Conservation (phyloP, 2,113 vertebrate genomes). For the Lucifuga dentata region DNA sequence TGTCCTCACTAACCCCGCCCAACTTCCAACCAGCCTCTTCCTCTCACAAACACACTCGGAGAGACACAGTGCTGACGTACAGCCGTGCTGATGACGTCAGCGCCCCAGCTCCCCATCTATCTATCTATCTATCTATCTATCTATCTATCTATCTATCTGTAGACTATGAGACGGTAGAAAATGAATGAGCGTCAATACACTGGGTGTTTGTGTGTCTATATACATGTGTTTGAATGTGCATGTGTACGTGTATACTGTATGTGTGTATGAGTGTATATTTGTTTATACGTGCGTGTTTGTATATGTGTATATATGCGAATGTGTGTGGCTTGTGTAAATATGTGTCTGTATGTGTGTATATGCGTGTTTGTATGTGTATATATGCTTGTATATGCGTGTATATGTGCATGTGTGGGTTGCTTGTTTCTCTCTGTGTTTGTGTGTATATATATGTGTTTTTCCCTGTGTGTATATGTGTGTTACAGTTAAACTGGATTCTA, state of each 20-base stretch:
- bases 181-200: too few relatives aligned
- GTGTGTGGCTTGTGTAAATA: neutral
- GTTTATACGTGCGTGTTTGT: neutral
- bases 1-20: constrained; percentile 68
- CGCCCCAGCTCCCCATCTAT: constrained; percentile 36
- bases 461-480: neutral
- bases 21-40: constrained; percentile 69
- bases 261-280: too few relatives aligned
- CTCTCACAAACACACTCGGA: constrained; percentile 76
- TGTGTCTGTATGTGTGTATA: neutral
- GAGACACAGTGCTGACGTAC: too few relatives aligned
- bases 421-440: neutral
- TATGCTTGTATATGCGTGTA: too few relatives aligned
- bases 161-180: too few relatives aligned
- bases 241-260: neutral
- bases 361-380: too few relatives aligned
- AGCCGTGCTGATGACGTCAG: constrained; percentile 65
- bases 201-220: neutral
- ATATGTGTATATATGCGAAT: neutral
- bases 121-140: constrained; percentile 24
- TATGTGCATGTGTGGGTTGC: too few relatives aligned
- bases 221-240: constrained; percentile 18
- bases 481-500: too few relatives aligned
- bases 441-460: neutral
- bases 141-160: neutral